Percentiles rank a stretch among this genome's conserved stretches.
Conservation (phyloP, 2,797 vertebrate species). For the Epinephelus coioides region DNA sequence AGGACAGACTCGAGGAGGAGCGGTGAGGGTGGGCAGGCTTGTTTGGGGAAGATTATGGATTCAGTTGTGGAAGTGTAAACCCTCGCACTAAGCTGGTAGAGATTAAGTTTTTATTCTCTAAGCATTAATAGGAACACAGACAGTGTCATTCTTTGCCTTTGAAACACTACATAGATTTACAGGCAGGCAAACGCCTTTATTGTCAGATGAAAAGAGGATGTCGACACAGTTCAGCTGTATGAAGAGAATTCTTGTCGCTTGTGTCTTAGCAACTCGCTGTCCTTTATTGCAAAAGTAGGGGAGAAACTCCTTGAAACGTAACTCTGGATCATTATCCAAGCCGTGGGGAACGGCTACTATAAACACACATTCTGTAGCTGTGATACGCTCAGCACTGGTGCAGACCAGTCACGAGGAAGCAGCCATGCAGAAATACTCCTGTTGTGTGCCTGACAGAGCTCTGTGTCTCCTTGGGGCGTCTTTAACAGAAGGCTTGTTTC, state of each 20-base stretch:
- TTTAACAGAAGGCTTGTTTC: slow-evolving; percentile 35
- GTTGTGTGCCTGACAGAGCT: slow-evolving; percentile 54
- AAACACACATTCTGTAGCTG: slow-evolving; percentile 63
- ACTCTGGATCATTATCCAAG: slow-evolving; percentile 54
- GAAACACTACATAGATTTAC: slow-evolving; percentile 48
- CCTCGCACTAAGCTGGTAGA: slow-evolving; percentile 60
- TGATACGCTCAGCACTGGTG: slow-evolving; percentile 49
- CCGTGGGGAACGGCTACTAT: slow-evolving; percentile 48
- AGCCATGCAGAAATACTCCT: slow-evolving; percentile 56
- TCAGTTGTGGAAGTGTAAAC: slow-evolving; percentile 63
- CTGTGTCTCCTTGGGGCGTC: slow-evolving; percentile 47
- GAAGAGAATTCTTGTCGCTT: slow-evolving; percentile 21
- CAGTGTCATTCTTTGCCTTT: slow-evolving; percentile 33
- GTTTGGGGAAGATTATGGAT: slow-evolving; percentile 61
- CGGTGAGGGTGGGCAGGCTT: slow-evolving; percentile 24
- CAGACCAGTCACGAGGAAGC: slow-evolving; percentile 67
- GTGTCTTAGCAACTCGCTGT: slow-evolving; percentile 10
- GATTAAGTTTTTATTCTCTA: slow-evolving; percentile 64
- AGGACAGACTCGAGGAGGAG: slow-evolving; percentile 28
- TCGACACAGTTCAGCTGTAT: slow-evolving; percentile 30
- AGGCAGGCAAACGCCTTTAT: slow-evolving; percentile 9
- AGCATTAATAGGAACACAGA: slow-evolving; percentile 54
- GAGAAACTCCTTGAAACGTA: slow-evolving; percentile 44
- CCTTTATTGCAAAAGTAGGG: slow-evolving; percentile 31
- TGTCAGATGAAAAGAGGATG: slow-evolving; percentile 31